Conservation (phyloP, 2,113 vertebrate genomes). For the Limnothrissa miodon region DNA sequence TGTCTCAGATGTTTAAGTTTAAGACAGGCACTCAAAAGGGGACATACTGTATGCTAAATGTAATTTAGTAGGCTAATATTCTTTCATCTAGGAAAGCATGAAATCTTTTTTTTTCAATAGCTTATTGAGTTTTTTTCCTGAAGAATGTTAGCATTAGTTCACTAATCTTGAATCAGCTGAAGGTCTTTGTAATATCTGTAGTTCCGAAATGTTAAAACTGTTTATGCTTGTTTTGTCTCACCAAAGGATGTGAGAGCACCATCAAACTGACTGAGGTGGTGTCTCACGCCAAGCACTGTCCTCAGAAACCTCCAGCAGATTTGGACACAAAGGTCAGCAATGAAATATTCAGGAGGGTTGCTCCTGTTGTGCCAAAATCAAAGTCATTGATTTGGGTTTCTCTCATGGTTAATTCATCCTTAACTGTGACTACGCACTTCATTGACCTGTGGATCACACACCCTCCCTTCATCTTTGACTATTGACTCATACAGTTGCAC, state of each 20-base stretch:
- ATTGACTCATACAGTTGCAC: background rate
- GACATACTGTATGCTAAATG: background rate
- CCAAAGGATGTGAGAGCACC: constrained; percentile 56
- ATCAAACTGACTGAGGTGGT: constrained; percentile 61
- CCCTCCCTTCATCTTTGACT: background rate
- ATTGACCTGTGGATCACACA: background rate
- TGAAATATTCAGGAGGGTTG: constrained; percentile 44
- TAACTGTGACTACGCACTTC: constrained; percentile 23
- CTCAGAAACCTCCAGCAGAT: constrained; percentile 53
- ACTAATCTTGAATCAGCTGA: background rate
- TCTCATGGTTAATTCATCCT: constrained; percentile 57
- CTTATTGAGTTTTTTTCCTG: no score
- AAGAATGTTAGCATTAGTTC: background rate
- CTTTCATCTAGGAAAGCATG: background rate
- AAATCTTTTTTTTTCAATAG: no score
- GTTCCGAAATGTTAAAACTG: background rate
- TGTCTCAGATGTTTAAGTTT: background rate
- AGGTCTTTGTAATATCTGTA: background rate
- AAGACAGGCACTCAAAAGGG: background rate
- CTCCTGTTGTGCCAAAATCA: constrained; percentile 32
- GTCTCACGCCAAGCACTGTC: constrained; percentile 57
- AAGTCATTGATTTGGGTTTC: constrained; percentile 38
- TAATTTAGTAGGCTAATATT: background rate
- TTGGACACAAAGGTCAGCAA: constrained; percentile 66
- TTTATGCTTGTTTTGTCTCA: background rate